Base-by-base conservation (phyloP, 2,113 vertebrate genomes). In the Trematocara macrostoma region DNA sequence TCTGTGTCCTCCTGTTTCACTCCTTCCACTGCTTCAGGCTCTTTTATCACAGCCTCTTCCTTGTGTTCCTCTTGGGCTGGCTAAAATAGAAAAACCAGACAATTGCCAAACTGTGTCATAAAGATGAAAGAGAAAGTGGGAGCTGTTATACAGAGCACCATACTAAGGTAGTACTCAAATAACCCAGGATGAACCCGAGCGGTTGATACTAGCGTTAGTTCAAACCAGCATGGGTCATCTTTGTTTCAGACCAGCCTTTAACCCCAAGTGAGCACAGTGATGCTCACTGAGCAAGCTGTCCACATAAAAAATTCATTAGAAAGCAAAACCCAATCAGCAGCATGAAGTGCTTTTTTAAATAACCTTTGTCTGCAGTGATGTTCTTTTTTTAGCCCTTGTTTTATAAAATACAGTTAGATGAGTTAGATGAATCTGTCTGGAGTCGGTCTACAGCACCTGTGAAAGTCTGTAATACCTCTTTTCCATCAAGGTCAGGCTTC, bases 1-100 rank as follows among this genome's bases (percentile, higher is more conserved):
- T 91, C 83, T 0, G 40, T 16, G 23, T 80, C 97, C 55, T 97
- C 94, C 55, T 97, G 92, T 76, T 95, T 95, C 87, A 92, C 94
- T 45, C 89, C 95, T 61, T 84, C 95, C 79, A 82, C 95, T 49
- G 78, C 96, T 83, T 97, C 95, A 18, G 96, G 93, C 86, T 93
- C 49, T 67, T 89, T 74, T 78, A 57, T 87, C 38, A 82, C 81
- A 16, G 53, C 67, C 31, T 90, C 89, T 45, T 94, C 96, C 3
- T 90, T 95, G 56, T 96, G 92, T 87, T 97, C 97, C 94, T 96
- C 89, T 90, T 84, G 92, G 82, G 83, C 86, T 12, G 89, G 92
- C 93, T 94, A 82, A 4, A 9, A 34, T 26, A 86, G 55, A 6
- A 85, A 88, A 40, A 85, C 10, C 26, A 84, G 52, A 88, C 11